Percentiles rank a stretch among this genome's conserved stretches.
These are phyloP conservation scores for Meganola albula DNA, from an alignment of 2,888 invertebrate species.

Conservation along the genomic window DNA sequence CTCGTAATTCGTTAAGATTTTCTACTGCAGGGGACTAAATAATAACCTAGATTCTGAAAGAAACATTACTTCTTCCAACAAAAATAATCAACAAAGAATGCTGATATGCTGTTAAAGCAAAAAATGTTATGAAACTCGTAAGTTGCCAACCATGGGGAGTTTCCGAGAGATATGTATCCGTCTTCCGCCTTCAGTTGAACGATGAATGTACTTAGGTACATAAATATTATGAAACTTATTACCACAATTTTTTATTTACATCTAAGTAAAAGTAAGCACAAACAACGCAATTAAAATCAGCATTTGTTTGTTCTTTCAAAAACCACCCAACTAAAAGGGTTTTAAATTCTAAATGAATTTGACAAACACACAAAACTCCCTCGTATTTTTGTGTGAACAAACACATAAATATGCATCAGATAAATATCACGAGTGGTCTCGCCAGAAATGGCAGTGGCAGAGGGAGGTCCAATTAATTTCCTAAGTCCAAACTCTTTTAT, in stretches of 20 bases:
- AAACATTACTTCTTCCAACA: no score
- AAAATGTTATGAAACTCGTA: slow-evolving; percentile 52
- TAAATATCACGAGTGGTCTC: slow-evolving; percentile 58
- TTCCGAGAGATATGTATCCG: slow-evolving; percentile 35
- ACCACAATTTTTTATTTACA: no score
- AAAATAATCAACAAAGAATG: no score
- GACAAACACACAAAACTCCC: slow-evolving; percentile 48
- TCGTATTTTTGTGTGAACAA: slow-evolving; percentile 51
- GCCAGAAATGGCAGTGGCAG: slow-evolving; percentile 47
- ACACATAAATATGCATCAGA: slow-evolving; percentile 74
- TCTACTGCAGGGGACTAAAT: no score
- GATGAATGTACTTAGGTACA: no score
- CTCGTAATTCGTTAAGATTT: no score
- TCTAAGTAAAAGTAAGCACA: neutral
- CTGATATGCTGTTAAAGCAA: slow-evolving; percentile 49
- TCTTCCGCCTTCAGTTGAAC: slow-evolving; percentile 31
- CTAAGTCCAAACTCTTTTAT: slow-evolving; percentile 70
- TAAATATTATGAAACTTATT: no score
- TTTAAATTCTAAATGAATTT: slow-evolving; percentile 41
- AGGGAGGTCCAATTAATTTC: slow-evolving; percentile 57
- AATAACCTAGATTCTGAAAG: no score
- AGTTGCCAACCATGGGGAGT: slow-evolving; percentile 33
- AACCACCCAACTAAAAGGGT: slow-evolving; percentile 25
- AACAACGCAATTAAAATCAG: no score
- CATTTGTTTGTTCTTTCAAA: slow-evolving; percentile 11